Base-by-base conservation (phyloP, 1,140 invertebrate genomes). In the Chlorops oryzae region DNA sequence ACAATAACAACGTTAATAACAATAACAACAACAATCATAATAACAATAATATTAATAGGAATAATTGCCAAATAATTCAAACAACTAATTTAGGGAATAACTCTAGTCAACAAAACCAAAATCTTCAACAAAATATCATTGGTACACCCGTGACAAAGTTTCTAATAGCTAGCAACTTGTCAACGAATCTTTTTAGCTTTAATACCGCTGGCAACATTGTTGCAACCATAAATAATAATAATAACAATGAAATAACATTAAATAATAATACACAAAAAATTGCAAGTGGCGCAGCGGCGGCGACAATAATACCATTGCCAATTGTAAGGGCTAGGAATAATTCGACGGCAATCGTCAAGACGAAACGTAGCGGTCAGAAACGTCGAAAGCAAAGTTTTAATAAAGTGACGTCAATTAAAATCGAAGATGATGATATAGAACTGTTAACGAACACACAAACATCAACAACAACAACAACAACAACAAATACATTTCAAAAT, bases 221-320 rank as follows among this genome's bases (percentile, higher is more conserved):
- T 32, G 7, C n/a, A 32, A 13, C 27, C 27, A 32, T 58, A n/a
- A 48, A 18, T 15, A 50, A 24, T 28, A 54, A 22, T 27, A 48
- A 34, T 40, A 59, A 53, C 37, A 57, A 51, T 28, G 50, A 43
- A 60, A 54, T 40, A 54, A 53, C 44, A 51, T 47, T 28, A 24
- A 53, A 53, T 32, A 53, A 53, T 21, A 48, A 53, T 35, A 35
- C 24, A 7, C n/a, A 24, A 13, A 50, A 24, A 20, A 28, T 43
- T 9, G 50, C 45, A 15, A 54, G 50, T 34, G 50, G 40, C 24
- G 46, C 43, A 23, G 42, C 34, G 15, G 40, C 35, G 27, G 41
- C 52, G 13, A 48, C 35, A 17, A n/a, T 37, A 18, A 20, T 40
- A 56, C 42, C 58, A 9, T 38, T 59, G 47, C 63, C 63, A 40